A percentile compares a stretch with the other conserved stretches of the same genome.
Evolutionary conservation across 2,113 vertebrate species (phyloP).

Genomic region (Ivindomyrus marchei): DNA sequence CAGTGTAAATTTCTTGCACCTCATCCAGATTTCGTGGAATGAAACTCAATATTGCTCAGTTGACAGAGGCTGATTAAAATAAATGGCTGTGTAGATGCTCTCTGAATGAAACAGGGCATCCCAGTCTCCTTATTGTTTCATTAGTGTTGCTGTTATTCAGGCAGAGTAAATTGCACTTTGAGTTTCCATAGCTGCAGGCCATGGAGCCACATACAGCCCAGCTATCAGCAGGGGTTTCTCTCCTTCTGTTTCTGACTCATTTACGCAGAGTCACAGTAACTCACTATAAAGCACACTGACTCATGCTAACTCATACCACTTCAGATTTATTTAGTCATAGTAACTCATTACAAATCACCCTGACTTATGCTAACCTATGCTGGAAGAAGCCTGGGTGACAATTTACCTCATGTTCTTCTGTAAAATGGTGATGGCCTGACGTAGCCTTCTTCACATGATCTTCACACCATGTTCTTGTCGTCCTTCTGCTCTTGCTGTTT

Average conservation of each 20-base stretch:
- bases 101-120: background rate
- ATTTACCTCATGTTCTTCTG: no score
- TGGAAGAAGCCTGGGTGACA: no score
- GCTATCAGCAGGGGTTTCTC: background rate
- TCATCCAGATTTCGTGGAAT: background rate
- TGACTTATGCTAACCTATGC: background rate
- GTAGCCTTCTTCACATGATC: background rate
- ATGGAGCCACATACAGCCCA: background rate
- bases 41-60: background rate
- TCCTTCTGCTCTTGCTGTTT: background rate
- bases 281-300: background rate
- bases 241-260: background rate
- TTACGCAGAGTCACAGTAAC: background rate
- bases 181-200: background rate
- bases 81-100: background rate
- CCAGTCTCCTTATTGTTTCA: background rate
- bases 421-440: background rate
- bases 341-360: background rate
- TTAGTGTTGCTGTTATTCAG: background rate
- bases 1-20: background rate
- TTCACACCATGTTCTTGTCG: background rate
- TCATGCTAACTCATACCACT: background rate
- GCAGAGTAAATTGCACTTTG: background rate
- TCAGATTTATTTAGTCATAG: background rate
- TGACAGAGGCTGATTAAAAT: constrained; percentile 13